Percentiles rank a stretch among this genome's conserved stretches.
Conservation (phyloP, 2,113 vertebrate species). For the Gymnocephalus cernua region DNA sequence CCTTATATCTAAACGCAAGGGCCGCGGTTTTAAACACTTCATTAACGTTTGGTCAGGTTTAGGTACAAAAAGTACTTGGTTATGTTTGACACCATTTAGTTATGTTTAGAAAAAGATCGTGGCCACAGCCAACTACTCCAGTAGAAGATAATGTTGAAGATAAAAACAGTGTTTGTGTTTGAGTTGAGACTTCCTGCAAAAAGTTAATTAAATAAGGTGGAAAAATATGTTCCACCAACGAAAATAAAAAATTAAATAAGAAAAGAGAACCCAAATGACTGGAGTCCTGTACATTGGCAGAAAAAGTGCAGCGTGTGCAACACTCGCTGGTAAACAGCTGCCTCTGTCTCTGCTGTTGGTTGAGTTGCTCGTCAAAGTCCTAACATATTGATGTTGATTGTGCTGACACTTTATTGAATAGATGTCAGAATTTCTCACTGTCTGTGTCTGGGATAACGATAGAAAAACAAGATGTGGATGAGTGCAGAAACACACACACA, state of each 20-base stretch:
- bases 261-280: not conserved
- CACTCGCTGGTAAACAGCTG: slow-evolving; percentile 11
- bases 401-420: slow-evolving; percentile 66
- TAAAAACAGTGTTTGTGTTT: not conserved
- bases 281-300: not conserved
- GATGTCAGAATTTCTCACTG: slow-evolving; percentile 55
- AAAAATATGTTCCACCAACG: not conserved
- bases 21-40: too few species aligned
- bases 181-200: not conserved
- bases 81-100: too few species aligned
- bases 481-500: not conserved
- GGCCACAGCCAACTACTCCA: not conserved
- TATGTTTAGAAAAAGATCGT: too few species aligned
- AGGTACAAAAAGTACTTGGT: too few species aligned
- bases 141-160: not conserved
- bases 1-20: too few species aligned
- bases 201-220: not conserved
- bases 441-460: slow-evolving; percentile 36
- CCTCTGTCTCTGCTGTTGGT: slow-evolving; percentile 41
- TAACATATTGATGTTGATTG: slow-evolving; percentile 53
- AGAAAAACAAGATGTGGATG: slow-evolving; percentile 53
- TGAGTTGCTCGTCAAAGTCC: slow-evolving; percentile 39
- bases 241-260: not conserved
- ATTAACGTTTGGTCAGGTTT: too few species aligned
- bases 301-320: not conserved